Conservation (phyloP, 2,888 invertebrate species). For the Serripes groenlandicus region DNA sequence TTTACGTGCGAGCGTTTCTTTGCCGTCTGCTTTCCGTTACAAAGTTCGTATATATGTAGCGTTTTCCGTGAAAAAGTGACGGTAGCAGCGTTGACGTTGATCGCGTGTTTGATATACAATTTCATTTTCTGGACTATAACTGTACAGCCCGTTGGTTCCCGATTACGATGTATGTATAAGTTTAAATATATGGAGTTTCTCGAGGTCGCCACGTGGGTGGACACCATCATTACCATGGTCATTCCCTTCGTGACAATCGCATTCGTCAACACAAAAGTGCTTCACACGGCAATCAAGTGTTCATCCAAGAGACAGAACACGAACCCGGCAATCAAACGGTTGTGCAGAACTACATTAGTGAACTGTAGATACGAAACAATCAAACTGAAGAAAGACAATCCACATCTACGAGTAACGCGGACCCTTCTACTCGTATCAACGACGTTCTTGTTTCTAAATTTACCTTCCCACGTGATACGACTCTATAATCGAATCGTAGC, state of each 20-base stretch:
- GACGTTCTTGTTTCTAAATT: conserved; percentile 77
- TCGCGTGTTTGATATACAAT: conserved; percentile 69
- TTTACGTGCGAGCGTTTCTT: conserved; percentile 95
- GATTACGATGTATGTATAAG: conserved; percentile 54
- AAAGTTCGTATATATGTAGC: conserved; percentile 78
- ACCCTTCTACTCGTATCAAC: conserved; percentile 78
- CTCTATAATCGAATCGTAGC: conserved; percentile 69
- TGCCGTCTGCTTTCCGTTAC: conserved; percentile 92
- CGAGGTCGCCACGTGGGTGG: conserved; percentile 71
- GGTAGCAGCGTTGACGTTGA: conserved; percentile 59
- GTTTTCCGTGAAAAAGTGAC: conserved; percentile 70
- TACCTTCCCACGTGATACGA: conserved; percentile 80
- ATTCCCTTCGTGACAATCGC: conserved; percentile 73
- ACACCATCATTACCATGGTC: conserved; percentile 75
- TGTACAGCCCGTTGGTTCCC: conserved; percentile 24
- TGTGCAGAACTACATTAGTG: not conserved
- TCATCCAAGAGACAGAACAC: not conserved
- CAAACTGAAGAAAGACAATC: conserved; percentile 35
- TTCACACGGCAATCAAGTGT: conserved; percentile 24
- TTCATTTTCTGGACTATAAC: conserved; percentile 76
- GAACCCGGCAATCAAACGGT: not conserved
- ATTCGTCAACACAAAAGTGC: conserved; percentile 66
- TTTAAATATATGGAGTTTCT: conserved; percentile 56
- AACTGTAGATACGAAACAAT: conserved; percentile 7
- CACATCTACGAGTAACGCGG: conserved; percentile 73